Base-by-base conservation (phyloP, 2,113 vertebrate species). In the Psettodes erumei region DNA sequence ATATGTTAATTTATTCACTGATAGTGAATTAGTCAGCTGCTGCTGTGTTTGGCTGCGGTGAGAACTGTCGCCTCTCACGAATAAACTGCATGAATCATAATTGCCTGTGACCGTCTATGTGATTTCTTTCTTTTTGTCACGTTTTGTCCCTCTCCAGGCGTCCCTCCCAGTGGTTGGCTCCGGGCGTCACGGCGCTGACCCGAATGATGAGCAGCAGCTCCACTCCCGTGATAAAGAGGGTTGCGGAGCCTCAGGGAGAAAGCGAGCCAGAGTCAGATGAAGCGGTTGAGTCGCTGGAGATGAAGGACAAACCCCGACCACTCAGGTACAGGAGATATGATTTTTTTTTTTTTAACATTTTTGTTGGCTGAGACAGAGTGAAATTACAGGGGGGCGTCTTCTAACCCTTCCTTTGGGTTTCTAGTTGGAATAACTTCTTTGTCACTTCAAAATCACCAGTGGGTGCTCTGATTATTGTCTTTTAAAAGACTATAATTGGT, bases 91-190 rank as follows among this genome's bases (percentile, higher is more conserved):
- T 38, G 40, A 67, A 42, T n/a, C n/a, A n/a, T n/a, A n/a, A n/a
- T n/a, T n/a, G n/a, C n/a, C n/a, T 43, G 35, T 28, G 53, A 18
- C 8, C 25, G 5, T 32, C 15, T 48, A 19, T 30, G n/a, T n/a
- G 42, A 48, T 35, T 6, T 23, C 33, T 13, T 21, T 0, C 32
- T 75, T 50, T 53, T 11, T 25, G 13, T 68, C 23, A 33, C n/a
- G 25, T 51, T 59, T 37, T 11, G 4, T 68, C 30, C 11, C 9
- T 75, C 43, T 53, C 23, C 69, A 97, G 98, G 77, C 95, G 95
- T 54, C 98, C 97, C 0, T 98, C 98, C 1, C 95, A 95, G 84
- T 99, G 98, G 98, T 88, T 99, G 55, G 85, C 95, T 32, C 96
- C 96, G 3, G 86, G 94, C 0, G 88, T 95, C 1, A 94, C 89